Evolutionary conservation across 2,113 vertebrate species (phyloP), one percentile per base, ranked within the genome.

Genomic region (Ardeotis arabs): DNA sequence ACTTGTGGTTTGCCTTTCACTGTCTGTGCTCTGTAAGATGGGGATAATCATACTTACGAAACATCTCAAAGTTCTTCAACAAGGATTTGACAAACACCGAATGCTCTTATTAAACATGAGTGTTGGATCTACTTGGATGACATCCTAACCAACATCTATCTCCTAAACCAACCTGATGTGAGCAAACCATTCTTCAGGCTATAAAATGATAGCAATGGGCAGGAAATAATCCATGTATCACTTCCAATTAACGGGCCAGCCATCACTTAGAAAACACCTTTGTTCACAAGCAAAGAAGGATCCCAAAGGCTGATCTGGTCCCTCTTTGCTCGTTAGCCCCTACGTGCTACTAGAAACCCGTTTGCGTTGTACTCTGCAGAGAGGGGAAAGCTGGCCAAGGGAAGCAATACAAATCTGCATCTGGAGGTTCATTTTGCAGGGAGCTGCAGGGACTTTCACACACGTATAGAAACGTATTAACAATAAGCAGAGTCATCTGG

Each of bases 361-460:
- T 25, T 29, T 33, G 59, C 7, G 5, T 16, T 5, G 2, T n/a
- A 64, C 56, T 87, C 53, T 75, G 68, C 80, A 17, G 64, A 55
- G 76, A 62, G n/a, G 39, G 58, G 45, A 45, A 93, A 68, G 60
- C 24, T 2, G 6, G 75, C 78, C 92, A 84, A 90, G 80, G 66
- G 80, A 76, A 84, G 62, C 66, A 75, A n/a, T 14, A 37, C 62
- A 50, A 77, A 72, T 56, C 56, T 92, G 64, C 73, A 39, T 69
- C 86, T 92, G 84, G 86, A 84, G 77, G 86, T 62, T 95, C n/a
- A 6, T 92, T 81, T 87, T 9, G 2, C 83, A 39, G 78, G 90
- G 92, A 93, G 75, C 91, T 93, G 59, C 41, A 47, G 64, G 88
- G 80, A 69, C 60, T 92, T 94, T 49, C 69, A 77, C 45, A 84